These are phyloP conservation scores for Theropithecus gelada DNA, from an alignment of 2,113 vertebrate genomes.

Conservation along the genomic window DNA sequence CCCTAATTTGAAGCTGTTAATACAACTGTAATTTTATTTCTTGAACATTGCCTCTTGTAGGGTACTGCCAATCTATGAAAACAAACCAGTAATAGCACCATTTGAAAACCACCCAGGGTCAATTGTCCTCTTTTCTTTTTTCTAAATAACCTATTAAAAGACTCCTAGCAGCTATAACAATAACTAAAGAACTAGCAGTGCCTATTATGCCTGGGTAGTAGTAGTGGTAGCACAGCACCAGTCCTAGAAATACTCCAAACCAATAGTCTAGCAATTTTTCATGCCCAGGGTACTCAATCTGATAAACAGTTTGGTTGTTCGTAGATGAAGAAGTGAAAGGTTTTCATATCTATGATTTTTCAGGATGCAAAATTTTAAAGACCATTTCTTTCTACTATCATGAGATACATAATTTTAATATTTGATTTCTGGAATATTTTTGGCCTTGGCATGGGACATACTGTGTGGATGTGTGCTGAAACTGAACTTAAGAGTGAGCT, in stretches of 20 bases:
- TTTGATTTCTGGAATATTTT: background rate
- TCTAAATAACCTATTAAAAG: conserved; percentile 78
- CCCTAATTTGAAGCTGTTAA: conserved; percentile 79
- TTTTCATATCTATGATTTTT: conserved; percentile 44
- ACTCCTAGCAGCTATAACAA: conserved; percentile 69
- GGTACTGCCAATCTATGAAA: conserved; percentile 74
- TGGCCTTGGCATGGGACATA: background rate
- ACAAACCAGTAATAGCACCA: conserved; percentile 79
- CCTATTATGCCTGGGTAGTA: conserved; percentile 65
- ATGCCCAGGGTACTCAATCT: background rate
- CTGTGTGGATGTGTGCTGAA: background rate
- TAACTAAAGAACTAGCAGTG: conserved; percentile 61
- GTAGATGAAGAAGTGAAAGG: background rate
- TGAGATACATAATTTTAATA: conserved; percentile 2
- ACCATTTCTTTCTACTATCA: background rate
- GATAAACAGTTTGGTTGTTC: conserved; percentile 38
- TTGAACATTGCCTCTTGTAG: conserved; percentile 69
- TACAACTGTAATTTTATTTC: conserved; percentile 80
- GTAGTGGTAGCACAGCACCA: conserved; percentile 48
- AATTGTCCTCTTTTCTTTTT: conserved; percentile 79
- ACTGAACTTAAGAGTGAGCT: background rate
- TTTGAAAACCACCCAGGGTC: conserved; percentile 76
- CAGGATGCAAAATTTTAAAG: conserved; percentile 1
- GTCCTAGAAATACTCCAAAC: conserved; percentile 64
- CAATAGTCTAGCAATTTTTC: conserved; percentile 57